Evolutionary conservation across 2,888 invertebrate species (phyloP), one percentile per base, ranked within the genome.

Genomic region (Hymenopus coronatus): DNA sequence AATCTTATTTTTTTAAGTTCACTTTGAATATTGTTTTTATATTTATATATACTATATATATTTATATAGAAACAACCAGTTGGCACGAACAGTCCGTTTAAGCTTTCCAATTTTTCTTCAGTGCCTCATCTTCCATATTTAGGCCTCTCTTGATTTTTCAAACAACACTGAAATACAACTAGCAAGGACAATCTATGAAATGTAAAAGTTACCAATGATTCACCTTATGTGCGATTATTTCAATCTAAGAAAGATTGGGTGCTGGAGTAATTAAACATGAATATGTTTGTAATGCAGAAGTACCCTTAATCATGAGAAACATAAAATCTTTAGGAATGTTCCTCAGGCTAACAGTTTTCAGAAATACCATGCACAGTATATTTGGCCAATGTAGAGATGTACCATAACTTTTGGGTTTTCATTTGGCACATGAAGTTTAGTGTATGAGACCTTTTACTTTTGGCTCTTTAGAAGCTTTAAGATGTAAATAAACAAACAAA

Each of bases 1-100:
- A 87, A 87, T 87, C 40, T 87, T 87, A 87, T 87, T 82, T 87
- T 87, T 84, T 84, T 28, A 87, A 87, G 82, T 87, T 87, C 87
- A 87, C 82, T 87, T 87, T 82, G 70, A 86, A 28, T 86, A 87
- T 30, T 87, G 30, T 87, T 87, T 87, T 82, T 33, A 70, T 70
- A 20, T 70, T 20, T 70, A 70, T 70, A 70, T 70, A 70, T 25
- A 20, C 15, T 70, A 70, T 70, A 70, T 70, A 70, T 70, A 70
- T 70, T 70, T 70, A 82, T 82, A 87, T 82, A 87, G 82, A 82
- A 87, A 87, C 87, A 87, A 87, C 87, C 87, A 87, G 82, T 87
- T 87, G 87, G 87, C 87, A 87, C 87, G 40, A 40, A n/a, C 85
- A 46, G 40, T 70, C 54, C 25, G 20, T 85, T 54, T n/a, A 25